phyloP scores from a whole-genome alignment of 23 tunicate species.

The Styela clava region DNA sequence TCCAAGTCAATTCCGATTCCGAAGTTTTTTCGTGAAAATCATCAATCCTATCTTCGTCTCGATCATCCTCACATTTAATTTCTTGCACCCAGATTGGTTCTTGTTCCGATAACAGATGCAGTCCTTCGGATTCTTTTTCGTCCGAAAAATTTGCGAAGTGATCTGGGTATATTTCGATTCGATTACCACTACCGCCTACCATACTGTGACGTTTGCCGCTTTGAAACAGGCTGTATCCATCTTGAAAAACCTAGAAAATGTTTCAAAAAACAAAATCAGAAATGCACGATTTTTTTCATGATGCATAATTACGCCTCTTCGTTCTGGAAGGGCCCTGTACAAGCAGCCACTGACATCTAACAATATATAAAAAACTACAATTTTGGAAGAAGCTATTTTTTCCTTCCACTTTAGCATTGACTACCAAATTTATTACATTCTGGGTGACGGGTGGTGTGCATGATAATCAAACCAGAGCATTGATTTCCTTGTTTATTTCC shows the following conservation, averaged over 20 bases:
- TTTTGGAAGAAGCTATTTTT: no score
- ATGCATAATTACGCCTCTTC: no score
- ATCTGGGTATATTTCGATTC: slow-evolving; percentile 27
- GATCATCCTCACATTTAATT: slow-evolving; percentile 42
- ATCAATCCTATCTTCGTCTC: slow-evolving; percentile 22
- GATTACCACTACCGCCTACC: background rate
- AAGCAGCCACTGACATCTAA: no score
- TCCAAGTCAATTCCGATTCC: slow-evolving; percentile 12
- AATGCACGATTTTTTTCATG: background rate
- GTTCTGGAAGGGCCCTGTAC: no score
- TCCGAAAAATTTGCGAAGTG: slow-evolving; percentile 13
- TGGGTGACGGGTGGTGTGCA: no score
- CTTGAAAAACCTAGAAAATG: slow-evolving; percentile 43
- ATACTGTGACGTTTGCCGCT: background rate
- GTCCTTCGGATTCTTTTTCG: background rate
- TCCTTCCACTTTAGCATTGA: no score
- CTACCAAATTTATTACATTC: no score
- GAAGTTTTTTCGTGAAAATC: slow-evolving; percentile 11
- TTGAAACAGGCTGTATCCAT: slow-evolving; percentile 62
- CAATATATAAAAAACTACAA: no score
- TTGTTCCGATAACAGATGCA: slow-evolving; percentile 17
- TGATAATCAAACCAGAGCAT: no score
- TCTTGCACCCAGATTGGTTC: slow-evolving; percentile 89
- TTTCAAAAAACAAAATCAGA: background rate
- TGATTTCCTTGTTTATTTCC: no score